Evolutionary conservation across 2,113 vertebrate species (phyloP), one percentile per base, ranked within the genome.

Genomic region (Toxotes chatareus): DNA sequence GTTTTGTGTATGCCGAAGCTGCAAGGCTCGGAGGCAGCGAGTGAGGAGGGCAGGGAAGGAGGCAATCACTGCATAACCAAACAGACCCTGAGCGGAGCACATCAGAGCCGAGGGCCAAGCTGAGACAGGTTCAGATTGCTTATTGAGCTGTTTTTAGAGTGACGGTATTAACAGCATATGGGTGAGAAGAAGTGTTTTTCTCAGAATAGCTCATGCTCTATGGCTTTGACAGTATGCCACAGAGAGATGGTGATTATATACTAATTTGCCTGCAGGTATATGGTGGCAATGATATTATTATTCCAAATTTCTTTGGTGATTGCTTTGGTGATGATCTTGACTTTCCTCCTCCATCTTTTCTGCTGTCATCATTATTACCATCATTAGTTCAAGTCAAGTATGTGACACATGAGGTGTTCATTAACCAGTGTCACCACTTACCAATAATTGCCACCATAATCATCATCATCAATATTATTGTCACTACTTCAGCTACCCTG

Each of bases 1-100:
- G 81, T 92, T 92, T 90, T 91, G 88, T 91, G 80, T 85, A 82
- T 19, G 72, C 77, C 21, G 36, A 40, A 79, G 82, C 82, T 79
- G 71, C 40, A 42, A 83, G 60, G 56, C 77, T 82, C 7, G 31
- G 60, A 86, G 85, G 79, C 81, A 77, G 85, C 4, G 51, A 85
- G 83, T 74, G 62, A 87, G 76, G 73, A 83, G 82, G 80, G 82
- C 88, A 92, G 72, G 72, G 78, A 89, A 83, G 80, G 80, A 92
- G 84, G 85, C 90, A 87, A 91, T 90, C 86, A 83, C 89, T 84
- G 88, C 90, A 90, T 92, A 89, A 91, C 88, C 88, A 92, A 92
- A 90, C 88, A 92, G 86, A 91, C 90, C 85, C 76, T 3, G 68
- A 87, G 87, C 86, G 16, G 66, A 64, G 86, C 80, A 82, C 91